Evolutionary conservation across 2,888 invertebrate genomes (phyloP).

Genomic region (Perithous albicinctus): DNA sequence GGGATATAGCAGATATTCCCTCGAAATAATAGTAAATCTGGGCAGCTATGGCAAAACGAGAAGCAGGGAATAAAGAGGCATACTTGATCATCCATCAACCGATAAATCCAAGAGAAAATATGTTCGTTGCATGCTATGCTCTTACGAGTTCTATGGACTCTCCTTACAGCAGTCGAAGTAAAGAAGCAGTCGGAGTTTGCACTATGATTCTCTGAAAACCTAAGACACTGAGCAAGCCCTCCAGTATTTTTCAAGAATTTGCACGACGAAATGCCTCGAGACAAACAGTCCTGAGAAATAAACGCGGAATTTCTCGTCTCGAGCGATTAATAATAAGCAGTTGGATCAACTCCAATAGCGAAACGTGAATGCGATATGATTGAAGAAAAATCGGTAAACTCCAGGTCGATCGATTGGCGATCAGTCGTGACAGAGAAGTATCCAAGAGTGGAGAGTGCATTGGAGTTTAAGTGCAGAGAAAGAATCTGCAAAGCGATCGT

Average conservation of each 20-base stretch:
- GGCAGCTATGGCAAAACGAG: constrained; percentile 23
- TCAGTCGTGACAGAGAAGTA: constrained; percentile 26
- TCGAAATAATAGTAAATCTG: constrained; percentile 22
- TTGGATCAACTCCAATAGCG: constrained; percentile 1
- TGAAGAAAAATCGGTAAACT: constrained; percentile 11
- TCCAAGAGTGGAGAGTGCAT: constrained; percentile 1
- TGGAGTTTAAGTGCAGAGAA: constrained; percentile 11
- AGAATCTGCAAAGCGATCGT: constrained; percentile 55
- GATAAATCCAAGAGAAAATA: constrained; percentile 57
- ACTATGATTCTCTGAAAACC: background rate
- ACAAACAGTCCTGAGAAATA: background rate
- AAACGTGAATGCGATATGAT: constrained; percentile 22
- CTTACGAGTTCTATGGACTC: background rate
- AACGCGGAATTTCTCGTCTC: background rate
- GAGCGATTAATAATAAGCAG: constrained; percentile 3
- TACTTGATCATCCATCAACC: constrained; percentile 63
- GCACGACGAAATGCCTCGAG: too few relatives aligned
- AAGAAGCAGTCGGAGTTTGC: background rate
- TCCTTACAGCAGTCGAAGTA: background rate
- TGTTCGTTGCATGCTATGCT: constrained; percentile 30
- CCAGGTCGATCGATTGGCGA: constrained; percentile 27
- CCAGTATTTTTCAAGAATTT: background rate
- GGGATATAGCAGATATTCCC: too few relatives aligned
- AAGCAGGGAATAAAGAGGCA: constrained; percentile 51
- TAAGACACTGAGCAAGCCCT: background rate